Evolutionary conservation across 2,888 invertebrate genomes (phyloP).

Genomic region (Axea sp.): DNA sequence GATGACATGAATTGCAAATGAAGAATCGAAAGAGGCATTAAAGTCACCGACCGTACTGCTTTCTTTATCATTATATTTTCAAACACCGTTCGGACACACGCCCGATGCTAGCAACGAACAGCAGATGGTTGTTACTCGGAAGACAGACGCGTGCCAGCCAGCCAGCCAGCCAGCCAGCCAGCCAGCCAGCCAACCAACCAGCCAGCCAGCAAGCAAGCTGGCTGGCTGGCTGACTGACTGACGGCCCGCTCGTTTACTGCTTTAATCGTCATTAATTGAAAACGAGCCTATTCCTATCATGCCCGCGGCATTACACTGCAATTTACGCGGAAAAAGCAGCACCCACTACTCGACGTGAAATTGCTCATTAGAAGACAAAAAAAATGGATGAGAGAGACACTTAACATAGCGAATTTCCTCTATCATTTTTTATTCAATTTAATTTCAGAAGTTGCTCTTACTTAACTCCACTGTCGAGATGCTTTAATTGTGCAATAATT

Average conservation of each 20-base stretch:
- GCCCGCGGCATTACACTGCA: constrained; percentile 45
- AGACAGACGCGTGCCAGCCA: constrained; percentile 62
- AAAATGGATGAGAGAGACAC: constrained; percentile 1
- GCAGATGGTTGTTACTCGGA: constrained; percentile 59
- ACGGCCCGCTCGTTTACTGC: constrained; percentile 48
- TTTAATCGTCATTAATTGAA: constrained; percentile 64
- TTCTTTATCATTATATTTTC: constrained; percentile 30
- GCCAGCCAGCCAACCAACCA: too few relatives aligned
- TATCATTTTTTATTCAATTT: constrained; percentile 32
- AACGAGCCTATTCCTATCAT: constrained; percentile 51
- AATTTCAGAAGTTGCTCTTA: constrained; percentile 20
- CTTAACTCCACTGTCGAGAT: background rate
- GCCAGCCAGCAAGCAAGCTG: constrained; percentile 47
- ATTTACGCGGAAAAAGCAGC: constrained; percentile 43
- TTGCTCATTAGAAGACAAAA: constrained; percentile 45
- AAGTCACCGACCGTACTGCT: constrained; percentile 27
- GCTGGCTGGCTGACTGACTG: constrained; percentile 33
- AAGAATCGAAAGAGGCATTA: constrained; percentile 30
- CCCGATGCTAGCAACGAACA: constrained; percentile 41
- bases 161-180: constrained; percentile 47
- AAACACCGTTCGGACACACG: constrained; percentile 33
- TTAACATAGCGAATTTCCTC: constrained; percentile 9
- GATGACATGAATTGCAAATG: too few relatives aligned
- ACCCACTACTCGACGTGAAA: constrained; percentile 12
- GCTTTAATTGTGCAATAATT: background rate